A percentile compares a stretch with the other conserved stretches of the same genome.
Conservation (phyloP, 2,888 invertebrate species). For the Tetragonisca angustula region DNA sequence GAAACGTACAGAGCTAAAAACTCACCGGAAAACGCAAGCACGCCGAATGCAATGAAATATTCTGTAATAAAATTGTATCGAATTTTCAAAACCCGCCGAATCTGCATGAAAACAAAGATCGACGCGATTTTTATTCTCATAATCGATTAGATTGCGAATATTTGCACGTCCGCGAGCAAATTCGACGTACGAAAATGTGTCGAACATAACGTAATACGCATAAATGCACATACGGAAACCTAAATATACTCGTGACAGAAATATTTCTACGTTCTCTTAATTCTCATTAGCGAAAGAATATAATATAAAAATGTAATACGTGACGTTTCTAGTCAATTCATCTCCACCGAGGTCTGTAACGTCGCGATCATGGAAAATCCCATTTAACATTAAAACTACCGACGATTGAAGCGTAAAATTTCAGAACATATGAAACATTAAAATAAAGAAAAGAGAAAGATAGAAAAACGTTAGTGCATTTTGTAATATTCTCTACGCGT, state of each 20-base stretch:
- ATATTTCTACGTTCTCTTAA: no score
- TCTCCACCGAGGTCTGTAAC: no score
- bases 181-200: neutral
- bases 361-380: neutral
- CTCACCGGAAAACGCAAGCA: neutral
- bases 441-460: no score
- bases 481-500: no score
- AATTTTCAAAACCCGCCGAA: slow-evolving; percentile 12
- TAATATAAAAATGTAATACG: no score
- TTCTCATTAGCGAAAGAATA: no score
- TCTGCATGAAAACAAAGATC: slow-evolving; percentile 23
- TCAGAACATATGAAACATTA: no score
- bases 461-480: no score
- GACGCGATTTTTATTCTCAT: neutral
- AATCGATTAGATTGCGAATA: neutral
- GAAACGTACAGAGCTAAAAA: slow-evolving; percentile 7
- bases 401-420: no score
- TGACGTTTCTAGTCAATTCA: no score
- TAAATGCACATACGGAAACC: neutral
- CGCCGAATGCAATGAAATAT: neutral
- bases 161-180: neutral
- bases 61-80: slow-evolving; percentile 20
- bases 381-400: neutral
- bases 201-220: neutral
- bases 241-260: neutral